A percentile compares a stretch with the other conserved stretches of the same genome.
Evolutionary conservation across 37 sponge, comb jelly and placozoan genomes (phyloP).

Genomic region (Bolinopsis microptera): DNA sequence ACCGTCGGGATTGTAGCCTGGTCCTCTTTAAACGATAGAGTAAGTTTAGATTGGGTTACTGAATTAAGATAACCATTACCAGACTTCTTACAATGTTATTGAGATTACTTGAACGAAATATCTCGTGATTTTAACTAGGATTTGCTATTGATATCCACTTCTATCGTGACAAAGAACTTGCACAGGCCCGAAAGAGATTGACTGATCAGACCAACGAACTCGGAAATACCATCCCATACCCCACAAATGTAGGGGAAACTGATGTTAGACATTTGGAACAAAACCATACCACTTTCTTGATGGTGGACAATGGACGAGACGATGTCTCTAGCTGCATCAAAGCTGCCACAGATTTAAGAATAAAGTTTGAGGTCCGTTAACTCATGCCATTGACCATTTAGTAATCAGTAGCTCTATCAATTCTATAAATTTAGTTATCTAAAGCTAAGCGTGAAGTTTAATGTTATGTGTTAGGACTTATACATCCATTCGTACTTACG

Average conservation of each 20-base stretch:
- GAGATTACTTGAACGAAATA: too few relatives aligned
- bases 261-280: not conserved
- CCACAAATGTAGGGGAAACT: not conserved
- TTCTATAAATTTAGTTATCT: too few relatives aligned
- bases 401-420: too few relatives aligned
- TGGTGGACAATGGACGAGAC: constrained; percentile 9
- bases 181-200: not conserved
- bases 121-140: too few relatives aligned
- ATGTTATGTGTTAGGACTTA: too few relatives aligned
- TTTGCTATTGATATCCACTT: too few relatives aligned
- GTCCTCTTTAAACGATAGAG: not conserved
- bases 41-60: not conserved
- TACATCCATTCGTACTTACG: too few relatives aligned
- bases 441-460: too few relatives aligned
- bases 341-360: not conserved
- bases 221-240: not conserved
- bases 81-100: too few relatives aligned
- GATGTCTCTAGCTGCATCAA: not conserved
- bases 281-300: not conserved
- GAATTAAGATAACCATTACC: not conserved
- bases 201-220: not conserved
- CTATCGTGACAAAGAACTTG: too few relatives aligned
- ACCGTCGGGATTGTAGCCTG: not conserved
- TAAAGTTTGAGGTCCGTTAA: not conserved
- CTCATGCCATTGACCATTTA: too few relatives aligned